phyloP scores from a whole-genome alignment of 1,140 invertebrate genomes.

The Halesus radiatus region DNA sequence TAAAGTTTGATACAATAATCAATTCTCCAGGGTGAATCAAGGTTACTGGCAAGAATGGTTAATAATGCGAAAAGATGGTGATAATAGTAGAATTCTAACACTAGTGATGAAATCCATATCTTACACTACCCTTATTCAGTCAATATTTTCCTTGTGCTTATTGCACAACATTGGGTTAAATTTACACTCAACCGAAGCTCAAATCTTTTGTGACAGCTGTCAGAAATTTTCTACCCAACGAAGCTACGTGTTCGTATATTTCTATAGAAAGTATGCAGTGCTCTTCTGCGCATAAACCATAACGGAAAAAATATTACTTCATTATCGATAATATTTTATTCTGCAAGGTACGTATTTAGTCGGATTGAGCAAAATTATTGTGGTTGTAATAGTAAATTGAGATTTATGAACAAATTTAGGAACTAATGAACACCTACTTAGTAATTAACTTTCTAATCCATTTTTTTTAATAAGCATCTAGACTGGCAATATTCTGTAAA shows the following conservation, averaged over 20 bases:
- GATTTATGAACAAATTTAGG: too few relatives aligned
- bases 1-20: slow-evolving; percentile 9
- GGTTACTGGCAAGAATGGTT: background rate
- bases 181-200: slow-evolving; percentile 35
- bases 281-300: too few relatives aligned
- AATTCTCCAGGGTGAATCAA: slow-evolving; percentile 4
- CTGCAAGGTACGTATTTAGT: too few relatives aligned
- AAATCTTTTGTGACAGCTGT: slow-evolving; percentile 47
- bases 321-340: too few relatives aligned
- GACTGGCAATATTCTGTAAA: too few relatives aligned
- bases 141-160: slow-evolving; percentile 22
- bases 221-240: slow-evolving; percentile 41
- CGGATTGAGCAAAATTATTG: too few relatives aligned
- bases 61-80: background rate
- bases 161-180: slow-evolving; percentile 49
- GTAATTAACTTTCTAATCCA: too few relatives aligned
- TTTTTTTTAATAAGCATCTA: too few relatives aligned
- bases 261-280: background rate
- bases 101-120: slow-evolving; percentile 11
- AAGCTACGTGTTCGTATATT: background rate
- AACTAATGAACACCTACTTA: too few relatives aligned
- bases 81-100: background rate
- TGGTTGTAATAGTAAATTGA: too few relatives aligned
- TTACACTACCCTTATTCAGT: slow-evolving; percentile 17
- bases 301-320: too few relatives aligned